Base-by-base conservation (phyloP, 1,140 invertebrate genomes). In the Episyrphus balteatus region DNA sequence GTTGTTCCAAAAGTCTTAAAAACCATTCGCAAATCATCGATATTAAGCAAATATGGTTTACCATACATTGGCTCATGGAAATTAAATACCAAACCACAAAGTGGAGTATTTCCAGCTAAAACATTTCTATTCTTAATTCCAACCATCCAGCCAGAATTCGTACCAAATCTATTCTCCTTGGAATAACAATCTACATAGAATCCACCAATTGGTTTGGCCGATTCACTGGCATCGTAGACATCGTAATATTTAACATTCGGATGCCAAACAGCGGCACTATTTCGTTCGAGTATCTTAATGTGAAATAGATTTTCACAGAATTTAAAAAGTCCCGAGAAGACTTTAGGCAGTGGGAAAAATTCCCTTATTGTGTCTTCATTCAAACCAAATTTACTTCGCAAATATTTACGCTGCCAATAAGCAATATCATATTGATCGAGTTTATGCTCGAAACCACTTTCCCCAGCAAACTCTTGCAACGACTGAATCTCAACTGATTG, bases 1-100 rank as follows among this genome's bases (percentile, higher is more conserved):
- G 80, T 75, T 54, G 84, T 79, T 6, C 92, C 92, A 71, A 96
- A 91, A 73, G 86, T 84, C 57, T 80, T 74, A 59, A 94, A 94
- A 6, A 97, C 61, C 18, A 72, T 69, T 19, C 77, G 70, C 0
- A 95, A 80, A 57, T 93, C 86, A 36, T 75, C 72, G 54, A 90
- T 86, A 2, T 76, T 76, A 14, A 96, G 69, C 15, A 91, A 70
- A 0, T 82, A 80, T 2, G 83, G 82, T 58, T 77, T 77, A 6
- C 77, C 77, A 11, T 73, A 69, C 2, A 58, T 34, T 1, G 80
- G 78, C 14, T 79, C 70, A 51, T 77, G 71, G 56, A 94, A 89
- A 67, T 90, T 91, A 49, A 93, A 86, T 44, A 92, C 81, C 1
- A 95, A 62, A 9, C 87, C 82, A 13, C 82, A 78, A 9, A 92